A percentile compares a stretch with the other conserved stretches of the same genome.
These are phyloP conservation scores for Callimorpha dominula DNA, from an alignment of 2,888 invertebrate species.

Conservation along the genomic window DNA sequence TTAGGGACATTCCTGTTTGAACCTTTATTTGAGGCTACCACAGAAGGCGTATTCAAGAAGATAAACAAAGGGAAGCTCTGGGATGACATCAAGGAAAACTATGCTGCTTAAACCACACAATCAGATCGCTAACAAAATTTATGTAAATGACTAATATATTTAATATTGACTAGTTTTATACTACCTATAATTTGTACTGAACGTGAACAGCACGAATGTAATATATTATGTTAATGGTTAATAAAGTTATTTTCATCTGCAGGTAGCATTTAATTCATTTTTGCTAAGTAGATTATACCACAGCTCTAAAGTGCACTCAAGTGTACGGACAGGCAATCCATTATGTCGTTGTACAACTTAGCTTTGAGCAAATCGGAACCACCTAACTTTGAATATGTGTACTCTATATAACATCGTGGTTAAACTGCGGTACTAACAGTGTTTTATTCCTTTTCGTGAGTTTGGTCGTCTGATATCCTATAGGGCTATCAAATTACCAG, in stretches of 20 bases:
- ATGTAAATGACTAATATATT: neutral
- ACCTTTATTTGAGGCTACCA: conserved; percentile 13
- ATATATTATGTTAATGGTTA: neutral
- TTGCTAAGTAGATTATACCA: neutral
- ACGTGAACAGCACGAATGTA: neutral
- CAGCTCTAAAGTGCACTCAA: neutral
- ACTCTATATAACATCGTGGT: too few relatives aligned
- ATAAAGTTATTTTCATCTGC: neutral
- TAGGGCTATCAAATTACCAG: too few relatives aligned
- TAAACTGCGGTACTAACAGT: too few relatives aligned
- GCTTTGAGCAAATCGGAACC: neutral
- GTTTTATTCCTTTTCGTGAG: too few relatives aligned
- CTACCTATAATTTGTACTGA: neutral
- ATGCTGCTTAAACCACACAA: conserved; percentile 2
- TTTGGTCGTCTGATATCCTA: too few relatives aligned
- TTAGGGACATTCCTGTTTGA: conserved; percentile 20
- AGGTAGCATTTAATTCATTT: too few relatives aligned
- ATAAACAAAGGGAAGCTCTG: conserved; percentile 23
- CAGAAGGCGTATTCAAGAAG: conserved; percentile 11
- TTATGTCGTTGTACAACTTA: neutral
- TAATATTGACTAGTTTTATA: neutral
- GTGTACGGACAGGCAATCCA: neutral
- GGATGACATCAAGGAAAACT: conserved; percentile 30
- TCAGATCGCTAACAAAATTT: neutral
- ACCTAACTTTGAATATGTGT: neutral